Conservation (phyloP, 2,113 vertebrate genomes). For the Odontesthes bonariensis region DNA sequence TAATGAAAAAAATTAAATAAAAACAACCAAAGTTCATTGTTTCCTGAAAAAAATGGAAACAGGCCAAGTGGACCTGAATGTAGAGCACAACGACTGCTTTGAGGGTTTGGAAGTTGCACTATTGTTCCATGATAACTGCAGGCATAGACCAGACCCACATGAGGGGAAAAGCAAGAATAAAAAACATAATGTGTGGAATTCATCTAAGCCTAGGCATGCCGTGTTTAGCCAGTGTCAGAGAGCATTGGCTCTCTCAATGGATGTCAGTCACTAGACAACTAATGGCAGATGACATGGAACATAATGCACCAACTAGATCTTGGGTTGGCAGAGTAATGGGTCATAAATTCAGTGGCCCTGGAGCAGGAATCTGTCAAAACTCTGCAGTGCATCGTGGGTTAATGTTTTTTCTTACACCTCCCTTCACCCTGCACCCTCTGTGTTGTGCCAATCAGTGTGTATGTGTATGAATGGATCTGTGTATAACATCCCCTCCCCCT, state of each 20-base stretch:
- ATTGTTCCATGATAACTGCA: slow-evolving; percentile 72
- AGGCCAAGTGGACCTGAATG: slow-evolving; percentile 74
- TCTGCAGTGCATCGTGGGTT: slow-evolving; percentile 84
- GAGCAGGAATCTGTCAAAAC: slow-evolving; percentile 87
- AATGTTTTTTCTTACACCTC: slow-evolving; percentile 83
- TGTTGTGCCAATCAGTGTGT: slow-evolving; percentile 31
- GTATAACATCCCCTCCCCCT: neutral
- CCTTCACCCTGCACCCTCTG: slow-evolving; percentile 39
- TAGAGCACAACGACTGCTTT: slow-evolving; percentile 26
- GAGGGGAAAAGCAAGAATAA: slow-evolving; percentile 73
- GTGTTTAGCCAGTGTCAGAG: slow-evolving; percentile 60
- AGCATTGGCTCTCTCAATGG: slow-evolving; percentile 84
- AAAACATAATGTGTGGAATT: slow-evolving; percentile 68
- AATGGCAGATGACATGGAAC: slow-evolving; percentile 91
- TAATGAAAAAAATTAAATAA: neutral
- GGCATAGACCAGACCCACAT: slow-evolving; percentile 85
- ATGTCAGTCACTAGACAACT: slow-evolving; percentile 86
- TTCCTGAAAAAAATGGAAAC: slow-evolving; percentile 66
- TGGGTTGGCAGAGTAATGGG: slow-evolving; percentile 87
- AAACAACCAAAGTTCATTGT: slow-evolving; percentile 10
- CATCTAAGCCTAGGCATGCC: slow-evolving; percentile 51
- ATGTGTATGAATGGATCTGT: slow-evolving; percentile 14
- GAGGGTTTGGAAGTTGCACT: slow-evolving; percentile 38
- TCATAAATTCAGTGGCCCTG: slow-evolving; percentile 86
- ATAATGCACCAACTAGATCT: slow-evolving; percentile 90